Evolutionary conservation across 1,140 invertebrate species (phyloP), one percentile per base, ranked within the genome.

Genomic region (Apis laboriosa): DNA sequence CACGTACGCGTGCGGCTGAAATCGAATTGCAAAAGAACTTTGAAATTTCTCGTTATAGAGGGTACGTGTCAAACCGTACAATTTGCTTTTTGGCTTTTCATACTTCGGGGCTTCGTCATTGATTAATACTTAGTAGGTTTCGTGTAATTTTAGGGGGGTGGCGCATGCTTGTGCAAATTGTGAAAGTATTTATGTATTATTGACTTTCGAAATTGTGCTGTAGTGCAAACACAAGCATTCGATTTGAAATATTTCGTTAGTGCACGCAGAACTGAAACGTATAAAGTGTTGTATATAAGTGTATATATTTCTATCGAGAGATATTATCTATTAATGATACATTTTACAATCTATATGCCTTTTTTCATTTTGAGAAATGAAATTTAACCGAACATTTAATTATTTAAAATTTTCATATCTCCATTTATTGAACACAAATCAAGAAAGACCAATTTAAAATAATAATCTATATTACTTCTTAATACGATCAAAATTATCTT

Each of bases 1-100:
- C 58, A 63, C 9, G 13, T 43, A 49, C 34, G 28, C 73, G 73
- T 43, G 34, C 58, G 19, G 51, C 24, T 28, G 43, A 21, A 72
- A 72, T 56, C 71, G 24, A 73, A 73, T 73, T 56, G 53, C 53
- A 56, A 56, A 73, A 34, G 28, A 73, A 73, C 53, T 21, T 34
- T 19, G 12, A 58, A 43, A 28, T n/a, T 51, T 49, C 66, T 21
- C 21, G 21, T n/a, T 19, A 21, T 9, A 13, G 12, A 64, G 28
- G 34, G 8, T 15, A 64, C 19, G 61, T 24, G 43, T 68, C 9
- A 51, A 68, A 49, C 11, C 43, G 66, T 49, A 68, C 11, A 68
- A 49, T 68, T 49, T 68, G 19, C 19, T 51, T 68, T n/a, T 63
- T 63, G n/a, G 13, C 63, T 34, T 28, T 64, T 64, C 24, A 64